Evolutionary conservation across 2,888 invertebrate species (phyloP).

Genomic region (Camponotus fellah): DNA sequence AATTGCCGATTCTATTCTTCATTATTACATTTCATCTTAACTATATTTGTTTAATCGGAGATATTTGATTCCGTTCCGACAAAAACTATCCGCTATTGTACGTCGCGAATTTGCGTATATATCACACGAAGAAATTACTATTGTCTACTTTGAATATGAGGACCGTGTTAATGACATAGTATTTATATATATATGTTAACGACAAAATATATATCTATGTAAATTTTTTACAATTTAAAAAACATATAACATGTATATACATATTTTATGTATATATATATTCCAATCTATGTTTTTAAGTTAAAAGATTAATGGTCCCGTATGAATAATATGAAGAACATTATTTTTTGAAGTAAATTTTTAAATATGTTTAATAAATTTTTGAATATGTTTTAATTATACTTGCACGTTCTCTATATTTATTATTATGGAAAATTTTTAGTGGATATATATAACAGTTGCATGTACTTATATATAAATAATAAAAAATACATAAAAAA

Average conservation of each 20-base stretch:
- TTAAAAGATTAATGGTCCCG: no score
- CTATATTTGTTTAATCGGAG: slow-evolving; percentile 21
- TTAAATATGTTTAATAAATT: no score
- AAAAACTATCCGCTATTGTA: neutral
- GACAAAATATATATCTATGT: neutral
- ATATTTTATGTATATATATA: no score
- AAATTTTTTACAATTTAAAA: no score
- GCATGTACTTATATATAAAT: no score
- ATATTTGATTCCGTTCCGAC: neutral
- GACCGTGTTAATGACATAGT: neutral
- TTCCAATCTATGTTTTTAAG: no score
- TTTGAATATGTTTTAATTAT: slow-evolving; percentile 9
- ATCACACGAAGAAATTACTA: slow-evolving; percentile 14
- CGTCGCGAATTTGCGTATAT: neutral
- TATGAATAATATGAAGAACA: neutral
- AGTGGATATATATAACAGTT: neutral
- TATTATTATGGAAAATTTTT: neutral
- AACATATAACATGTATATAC: no score
- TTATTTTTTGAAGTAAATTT: neutral
- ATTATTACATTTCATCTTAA: slow-evolving; percentile 8
- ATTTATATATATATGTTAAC: neutral
- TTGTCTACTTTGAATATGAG: neutral
- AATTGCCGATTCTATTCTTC: slow-evolving; percentile 32
- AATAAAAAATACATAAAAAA: neutral
- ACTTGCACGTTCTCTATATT: neutral